Evolutionary conservation across 2,888 invertebrate species (phyloP).

Genomic region (Lordiphosa fenestrarum): DNA sequence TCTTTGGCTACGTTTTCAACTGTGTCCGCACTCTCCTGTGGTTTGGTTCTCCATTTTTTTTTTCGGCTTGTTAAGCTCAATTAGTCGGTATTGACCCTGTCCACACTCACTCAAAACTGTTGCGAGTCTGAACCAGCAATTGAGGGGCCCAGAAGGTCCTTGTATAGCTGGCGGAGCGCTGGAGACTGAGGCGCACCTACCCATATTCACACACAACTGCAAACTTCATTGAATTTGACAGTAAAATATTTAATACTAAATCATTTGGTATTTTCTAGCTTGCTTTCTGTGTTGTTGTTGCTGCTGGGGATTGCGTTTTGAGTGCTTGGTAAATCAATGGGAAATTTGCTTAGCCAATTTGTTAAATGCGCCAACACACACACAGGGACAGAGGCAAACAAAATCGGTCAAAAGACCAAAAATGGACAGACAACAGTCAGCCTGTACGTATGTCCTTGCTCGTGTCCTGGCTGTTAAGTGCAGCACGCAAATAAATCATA

Average conservation of each 20-base stretch:
- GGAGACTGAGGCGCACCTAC: not conserved
- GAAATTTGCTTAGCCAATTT: constrained; percentile 44
- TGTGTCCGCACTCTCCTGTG: constrained; percentile 19
- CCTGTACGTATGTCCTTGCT: constrained; percentile 7
- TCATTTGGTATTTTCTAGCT: constrained; percentile 34
- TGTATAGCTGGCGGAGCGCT: too few species aligned
- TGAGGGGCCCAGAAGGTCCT: constrained; percentile 9
- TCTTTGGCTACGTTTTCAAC: constrained; percentile 8
- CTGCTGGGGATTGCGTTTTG: constrained; percentile 17
- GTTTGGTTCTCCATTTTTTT: constrained; percentile 3
- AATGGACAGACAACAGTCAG: constrained; percentile 29
- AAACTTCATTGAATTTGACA: constrained; percentile 45
- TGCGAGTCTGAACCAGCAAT: not conserved
- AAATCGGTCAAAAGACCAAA: constrained; percentile 20
- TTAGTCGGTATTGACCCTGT: constrained; percentile 53
- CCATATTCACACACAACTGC: constrained; percentile 28
- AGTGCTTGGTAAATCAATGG: constrained; percentile 41
- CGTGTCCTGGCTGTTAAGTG: constrained; percentile 41
- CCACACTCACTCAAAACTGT: constrained; percentile 9
- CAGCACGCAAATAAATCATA: constrained; percentile 44
- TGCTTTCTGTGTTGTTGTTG: constrained; percentile 1
- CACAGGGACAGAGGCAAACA: constrained; percentile 12
- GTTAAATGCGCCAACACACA: constrained; percentile 35
- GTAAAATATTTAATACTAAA: constrained; percentile 39
- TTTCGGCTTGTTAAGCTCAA: constrained; percentile 54